These are phyloP conservation scores for Malurus alboscapulatus DNA, from an alignment of 2,113 vertebrate species.

Conservation along the genomic window DNA sequence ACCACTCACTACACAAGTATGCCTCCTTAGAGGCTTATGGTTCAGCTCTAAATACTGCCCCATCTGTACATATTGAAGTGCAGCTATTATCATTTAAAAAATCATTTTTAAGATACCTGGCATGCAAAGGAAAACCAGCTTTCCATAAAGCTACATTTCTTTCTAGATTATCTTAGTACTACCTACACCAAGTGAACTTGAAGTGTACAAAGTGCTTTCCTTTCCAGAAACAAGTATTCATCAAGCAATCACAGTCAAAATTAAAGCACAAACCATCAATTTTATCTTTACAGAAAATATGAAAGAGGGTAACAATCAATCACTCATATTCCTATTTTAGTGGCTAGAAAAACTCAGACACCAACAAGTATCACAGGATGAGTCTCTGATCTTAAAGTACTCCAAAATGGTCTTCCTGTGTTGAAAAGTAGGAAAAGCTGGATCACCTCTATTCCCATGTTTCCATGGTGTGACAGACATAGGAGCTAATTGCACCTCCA, in stretches of 20 bases:
- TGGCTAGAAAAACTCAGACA: neutral
- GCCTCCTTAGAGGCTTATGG: neutral
- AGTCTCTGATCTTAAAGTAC: neutral
- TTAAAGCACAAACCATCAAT: neutral
- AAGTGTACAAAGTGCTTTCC: neutral
- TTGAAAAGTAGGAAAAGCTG: rapidly evolving
- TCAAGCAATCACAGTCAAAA: neutral
- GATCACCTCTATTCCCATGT: neutral
- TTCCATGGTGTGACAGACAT: neutral
- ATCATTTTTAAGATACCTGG: neutral
- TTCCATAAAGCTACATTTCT: neutral
- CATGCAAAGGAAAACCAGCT: neutral
- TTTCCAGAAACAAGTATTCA: neutral
- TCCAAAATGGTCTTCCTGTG: neutral
- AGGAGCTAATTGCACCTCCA: neutral
- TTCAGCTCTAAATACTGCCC: neutral
- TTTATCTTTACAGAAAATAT: neutral
- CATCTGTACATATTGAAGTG: neutral
- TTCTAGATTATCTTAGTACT: neutral
- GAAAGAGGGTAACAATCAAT: neutral
- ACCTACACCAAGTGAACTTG: neutral
- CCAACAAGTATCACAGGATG: neutral
- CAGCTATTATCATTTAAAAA: neutral
- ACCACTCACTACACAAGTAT: neutral
- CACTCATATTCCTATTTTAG: neutral